phyloP scores from a whole-genome alignment of 2,797 vertebrate genomes.

The Percopsis omiscomaycus region DNA sequence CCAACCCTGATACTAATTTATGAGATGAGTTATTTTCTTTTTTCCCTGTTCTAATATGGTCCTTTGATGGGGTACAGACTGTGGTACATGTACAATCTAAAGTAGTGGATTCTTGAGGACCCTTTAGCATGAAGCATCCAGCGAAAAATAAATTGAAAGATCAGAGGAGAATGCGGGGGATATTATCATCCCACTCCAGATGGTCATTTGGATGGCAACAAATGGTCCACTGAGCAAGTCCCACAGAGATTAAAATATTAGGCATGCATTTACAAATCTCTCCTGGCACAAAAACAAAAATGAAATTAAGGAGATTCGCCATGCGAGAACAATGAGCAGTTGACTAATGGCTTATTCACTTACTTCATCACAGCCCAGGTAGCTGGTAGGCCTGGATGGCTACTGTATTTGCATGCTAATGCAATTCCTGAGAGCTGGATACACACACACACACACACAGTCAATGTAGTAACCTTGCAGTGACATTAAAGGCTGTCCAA shows the following conservation, averaged over 20 bases:
- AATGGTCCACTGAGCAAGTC: constrained; percentile 72
- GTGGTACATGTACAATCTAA: constrained; percentile 34
- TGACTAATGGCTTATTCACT: constrained; percentile 72
- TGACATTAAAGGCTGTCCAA: constrained; percentile 65
- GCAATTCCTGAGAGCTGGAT: constrained; percentile 35
- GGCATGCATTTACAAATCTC: constrained; percentile 76
- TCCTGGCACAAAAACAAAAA: constrained; percentile 77
- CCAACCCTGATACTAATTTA: constrained; percentile 55
- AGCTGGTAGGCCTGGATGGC: constrained; percentile 46
- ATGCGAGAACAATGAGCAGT: constrained; percentile 73
- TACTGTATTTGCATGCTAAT: constrained; percentile 66
- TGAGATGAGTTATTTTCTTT: constrained; percentile 36
- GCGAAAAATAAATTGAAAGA: constrained; percentile 69
- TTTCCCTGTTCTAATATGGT: constrained; percentile 40
- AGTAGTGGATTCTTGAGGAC: constrained; percentile 36
- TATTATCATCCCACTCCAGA: constrained; percentile 78
- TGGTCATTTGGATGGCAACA: constrained; percentile 76
- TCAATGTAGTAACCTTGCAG: constrained; percentile 66
- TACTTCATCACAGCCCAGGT: constrained; percentile 72
- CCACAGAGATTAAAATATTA: constrained; percentile 78
- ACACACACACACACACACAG: constrained; percentile 23
- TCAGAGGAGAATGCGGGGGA: constrained; percentile 59
- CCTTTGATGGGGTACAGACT: constrained; percentile 17
- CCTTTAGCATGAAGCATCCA: constrained; percentile 35
- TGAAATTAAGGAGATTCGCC: constrained; percentile 75